These are phyloP conservation scores for Clarias gariepinus DNA, from an alignment of 2,113 vertebrate genomes.

Conservation along the genomic window DNA sequence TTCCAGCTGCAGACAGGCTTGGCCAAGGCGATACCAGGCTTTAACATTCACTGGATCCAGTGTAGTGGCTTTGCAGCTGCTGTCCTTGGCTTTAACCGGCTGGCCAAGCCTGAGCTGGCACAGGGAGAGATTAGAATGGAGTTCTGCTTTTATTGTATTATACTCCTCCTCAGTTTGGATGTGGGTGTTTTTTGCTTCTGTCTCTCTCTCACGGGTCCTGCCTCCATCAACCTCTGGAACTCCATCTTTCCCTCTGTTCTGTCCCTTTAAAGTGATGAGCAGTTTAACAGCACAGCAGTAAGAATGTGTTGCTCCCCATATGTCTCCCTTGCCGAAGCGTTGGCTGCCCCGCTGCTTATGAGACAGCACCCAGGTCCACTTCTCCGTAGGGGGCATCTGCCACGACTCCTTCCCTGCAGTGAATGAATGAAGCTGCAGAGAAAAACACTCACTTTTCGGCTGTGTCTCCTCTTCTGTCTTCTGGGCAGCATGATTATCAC, in stretches of 20 bases:
- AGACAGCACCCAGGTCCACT: slow-evolving; percentile 71
- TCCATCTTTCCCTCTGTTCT: neutral
- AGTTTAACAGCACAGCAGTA: slow-evolving; percentile 81
- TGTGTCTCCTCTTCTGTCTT: neutral
- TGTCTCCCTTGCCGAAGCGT: slow-evolving; percentile 76
- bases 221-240: neutral
- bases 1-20: slow-evolving; percentile 78
- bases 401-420: slow-evolving; percentile 76
- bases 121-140: slow-evolving; percentile 84
- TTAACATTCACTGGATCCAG: slow-evolving; percentile 77
- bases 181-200: slow-evolving; percentile 44
- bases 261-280: slow-evolving; percentile 70
- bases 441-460: slow-evolving; percentile 45
- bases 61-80: slow-evolving; percentile 76
- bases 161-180: slow-evolving; percentile 62
- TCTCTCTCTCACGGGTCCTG: neutral
- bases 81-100: slow-evolving; percentile 72
- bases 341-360: slow-evolving; percentile 77
- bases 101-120: slow-evolving; percentile 84
- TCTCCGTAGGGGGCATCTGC: slow-evolving; percentile 76
- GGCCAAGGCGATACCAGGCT: slow-evolving; percentile 83
- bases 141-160: slow-evolving; percentile 68
- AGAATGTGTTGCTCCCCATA: slow-evolving; percentile 77
- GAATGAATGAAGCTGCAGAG: slow-evolving; percentile 72
- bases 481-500: slow-evolving; percentile 27